Evolutionary conservation across 2,113 vertebrate species (phyloP).

Genomic region (Hemichromis elongatus): DNA sequence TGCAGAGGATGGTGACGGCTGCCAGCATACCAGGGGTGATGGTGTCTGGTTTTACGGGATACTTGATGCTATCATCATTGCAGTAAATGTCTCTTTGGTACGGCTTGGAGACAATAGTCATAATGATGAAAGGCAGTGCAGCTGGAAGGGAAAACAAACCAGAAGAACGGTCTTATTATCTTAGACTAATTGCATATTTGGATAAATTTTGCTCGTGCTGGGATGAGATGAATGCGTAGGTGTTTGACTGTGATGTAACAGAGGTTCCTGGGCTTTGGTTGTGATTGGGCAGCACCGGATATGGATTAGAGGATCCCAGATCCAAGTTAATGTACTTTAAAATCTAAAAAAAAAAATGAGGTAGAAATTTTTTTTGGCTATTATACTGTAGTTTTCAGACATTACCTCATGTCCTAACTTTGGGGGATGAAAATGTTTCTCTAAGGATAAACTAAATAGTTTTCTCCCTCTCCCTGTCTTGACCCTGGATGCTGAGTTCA

Average conservation of each 20-base stretch:
- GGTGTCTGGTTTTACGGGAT: conserved; percentile 87
- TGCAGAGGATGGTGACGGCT: conserved; percentile 84
- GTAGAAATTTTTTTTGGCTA: neutral
- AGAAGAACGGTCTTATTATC: neutral
- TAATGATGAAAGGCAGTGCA: conserved; percentile 81
- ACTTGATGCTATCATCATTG: conserved; percentile 83
- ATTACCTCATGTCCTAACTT: conserved; percentile 33
- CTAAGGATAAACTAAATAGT: conserved; percentile 23
- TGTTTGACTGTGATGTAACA: rapidly evolving
- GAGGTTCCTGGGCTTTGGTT: rapidly evolving
- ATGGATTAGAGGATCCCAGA: neutral
- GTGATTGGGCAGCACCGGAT: neutral
- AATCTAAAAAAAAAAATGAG: neutral
- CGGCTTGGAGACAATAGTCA: conserved; percentile 81
- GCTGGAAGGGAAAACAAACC: conserved; percentile 67
- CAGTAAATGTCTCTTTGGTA: conserved; percentile 89
- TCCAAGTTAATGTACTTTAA: neutral
- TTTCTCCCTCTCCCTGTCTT: neutral
- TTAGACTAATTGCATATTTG: neutral
- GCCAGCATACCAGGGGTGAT: conserved; percentile 90
- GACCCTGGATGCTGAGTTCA: conserved; percentile 3
- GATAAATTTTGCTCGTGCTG: neutral
- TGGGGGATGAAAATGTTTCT: conserved; percentile 26
- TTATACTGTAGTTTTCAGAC: conserved; percentile 28
- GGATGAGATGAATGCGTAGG: neutral